Evolutionary conservation across 2,797 vertebrate species (phyloP).

Genomic region (Poecilia wingei): DNA sequence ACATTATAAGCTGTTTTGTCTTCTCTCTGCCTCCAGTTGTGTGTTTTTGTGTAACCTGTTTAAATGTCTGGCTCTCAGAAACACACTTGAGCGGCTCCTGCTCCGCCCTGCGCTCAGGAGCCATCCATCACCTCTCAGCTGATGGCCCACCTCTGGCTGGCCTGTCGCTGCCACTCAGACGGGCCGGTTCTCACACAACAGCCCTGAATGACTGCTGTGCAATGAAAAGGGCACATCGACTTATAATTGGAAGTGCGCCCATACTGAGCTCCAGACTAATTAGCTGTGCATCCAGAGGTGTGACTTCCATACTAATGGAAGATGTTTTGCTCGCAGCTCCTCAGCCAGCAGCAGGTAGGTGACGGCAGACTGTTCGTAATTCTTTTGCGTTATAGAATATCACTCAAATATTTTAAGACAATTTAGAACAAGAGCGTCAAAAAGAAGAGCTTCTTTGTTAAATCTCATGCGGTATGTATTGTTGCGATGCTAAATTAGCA

Average conservation of each 20-base stretch:
- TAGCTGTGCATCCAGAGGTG: conserved; percentile 58
- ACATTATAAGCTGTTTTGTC: neutral
- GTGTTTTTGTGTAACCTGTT: conserved; percentile 1
- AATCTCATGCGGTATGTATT: conserved; percentile 52
- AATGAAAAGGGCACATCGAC: conserved; percentile 67
- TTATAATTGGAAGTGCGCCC: conserved; percentile 66
- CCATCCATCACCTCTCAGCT: conserved; percentile 69
- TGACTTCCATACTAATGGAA: conserved; percentile 66
- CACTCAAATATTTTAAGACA: conserved; percentile 46
- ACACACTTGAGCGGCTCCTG: conserved; percentile 54
- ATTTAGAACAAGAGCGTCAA: conserved; percentile 55
- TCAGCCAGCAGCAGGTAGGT: conserved; percentile 41
- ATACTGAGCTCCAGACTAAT: conserved; percentile 63
- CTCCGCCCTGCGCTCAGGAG: conserved; percentile 32
- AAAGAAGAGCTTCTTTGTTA: conserved; percentile 60
- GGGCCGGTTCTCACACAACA: conserved; percentile 40
- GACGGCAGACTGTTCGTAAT: conserved; percentile 21
- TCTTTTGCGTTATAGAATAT: conserved; percentile 32
- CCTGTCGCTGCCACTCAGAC: conserved; percentile 64
- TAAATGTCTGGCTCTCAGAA: conserved; percentile 22
- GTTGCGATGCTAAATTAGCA: conserved; percentile 42
- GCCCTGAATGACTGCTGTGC: conserved; percentile 51
- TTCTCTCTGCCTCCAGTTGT: neutral
- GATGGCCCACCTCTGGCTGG: conserved; percentile 46
- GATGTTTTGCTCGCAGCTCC: conserved; percentile 34